Evolutionary conservation across 1,140 invertebrate species (phyloP).

Genomic region (Scylla paramamosain): DNA sequence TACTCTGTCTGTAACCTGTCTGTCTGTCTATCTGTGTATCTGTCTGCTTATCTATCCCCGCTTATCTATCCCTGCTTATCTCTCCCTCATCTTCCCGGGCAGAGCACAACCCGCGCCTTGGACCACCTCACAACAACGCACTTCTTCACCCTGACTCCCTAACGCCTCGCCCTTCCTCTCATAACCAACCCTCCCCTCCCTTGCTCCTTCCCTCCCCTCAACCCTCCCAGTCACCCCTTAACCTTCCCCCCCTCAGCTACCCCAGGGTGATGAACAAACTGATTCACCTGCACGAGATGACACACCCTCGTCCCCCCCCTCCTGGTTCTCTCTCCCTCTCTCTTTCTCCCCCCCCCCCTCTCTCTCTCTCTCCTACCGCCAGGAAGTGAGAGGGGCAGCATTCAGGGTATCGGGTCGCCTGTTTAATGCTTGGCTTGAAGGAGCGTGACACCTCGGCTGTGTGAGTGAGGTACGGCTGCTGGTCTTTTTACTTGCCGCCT

Average conservation of each 20-base stretch:
- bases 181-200: neutral
- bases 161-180: neutral
- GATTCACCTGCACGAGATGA: neutral
- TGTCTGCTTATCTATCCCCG: neutral
- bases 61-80: neutral
- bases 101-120: neutral
- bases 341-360: too few species aligned
- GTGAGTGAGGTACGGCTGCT: too few species aligned
- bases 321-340: too few species aligned
- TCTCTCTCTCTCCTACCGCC: too few species aligned
- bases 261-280: neutral
- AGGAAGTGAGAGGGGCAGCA: too few species aligned
- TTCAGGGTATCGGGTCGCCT: too few species aligned
- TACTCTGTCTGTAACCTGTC: neutral
- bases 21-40: neutral
- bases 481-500: too few species aligned
- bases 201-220: neutral
- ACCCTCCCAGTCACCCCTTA: neutral
- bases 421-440: too few species aligned
- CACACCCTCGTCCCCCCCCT: neutral
- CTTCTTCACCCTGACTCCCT: neutral
- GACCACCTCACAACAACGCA: neutral
- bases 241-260: neutral
- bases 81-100: neutral
- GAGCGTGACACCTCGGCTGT: too few species aligned